Conservation (phyloP, 2,888 invertebrate species). For the Metellina segmentata region DNA sequence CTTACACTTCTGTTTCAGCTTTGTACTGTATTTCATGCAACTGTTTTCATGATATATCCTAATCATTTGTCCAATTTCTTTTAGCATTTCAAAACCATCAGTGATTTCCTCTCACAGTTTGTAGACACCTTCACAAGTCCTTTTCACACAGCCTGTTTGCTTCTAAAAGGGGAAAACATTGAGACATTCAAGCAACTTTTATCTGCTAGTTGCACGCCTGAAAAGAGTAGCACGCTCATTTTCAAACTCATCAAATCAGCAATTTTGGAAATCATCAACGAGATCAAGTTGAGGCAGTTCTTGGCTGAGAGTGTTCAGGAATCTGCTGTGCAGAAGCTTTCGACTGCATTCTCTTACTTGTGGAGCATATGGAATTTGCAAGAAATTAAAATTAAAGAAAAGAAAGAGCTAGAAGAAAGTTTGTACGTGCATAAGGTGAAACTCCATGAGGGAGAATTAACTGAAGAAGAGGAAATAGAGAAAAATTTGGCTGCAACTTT, state of each 20-base stretch:
- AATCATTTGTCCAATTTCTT: background rate
- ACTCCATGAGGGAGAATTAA: conserved; percentile 80
- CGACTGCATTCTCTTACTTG: conserved; percentile 27
- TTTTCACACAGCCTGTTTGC: background rate
- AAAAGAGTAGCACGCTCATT: conserved; percentile 16
- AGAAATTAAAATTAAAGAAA: conserved; percentile 85
- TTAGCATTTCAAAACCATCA: conserved; percentile 14
- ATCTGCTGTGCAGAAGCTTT: conserved; percentile 83
- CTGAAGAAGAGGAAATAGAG: conserved; percentile 81
- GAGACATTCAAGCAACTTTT: conserved; percentile 32
- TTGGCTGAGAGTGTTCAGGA: conserved; percentile 76
- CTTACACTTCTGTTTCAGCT: background rate
- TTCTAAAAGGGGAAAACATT: conserved; percentile 15
- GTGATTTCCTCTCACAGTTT: conserved; percentile 38
- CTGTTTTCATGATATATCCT: background rate
- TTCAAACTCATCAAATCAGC: conserved; percentile 64
- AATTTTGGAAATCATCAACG: conserved; percentile 56
- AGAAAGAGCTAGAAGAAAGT: conserved; percentile 88
- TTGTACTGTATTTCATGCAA: background rate
- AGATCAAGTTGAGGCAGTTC: background rate
- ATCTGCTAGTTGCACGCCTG: background rate
- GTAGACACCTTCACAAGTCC: background rate
- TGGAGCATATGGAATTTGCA: conserved; percentile 87
- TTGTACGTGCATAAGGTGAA: conserved; percentile 82
- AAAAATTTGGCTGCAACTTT: conserved; percentile 80